Evolutionary conservation across 1,140 invertebrate species (phyloP).

Genomic region (Diorhabda carinulata): DNA sequence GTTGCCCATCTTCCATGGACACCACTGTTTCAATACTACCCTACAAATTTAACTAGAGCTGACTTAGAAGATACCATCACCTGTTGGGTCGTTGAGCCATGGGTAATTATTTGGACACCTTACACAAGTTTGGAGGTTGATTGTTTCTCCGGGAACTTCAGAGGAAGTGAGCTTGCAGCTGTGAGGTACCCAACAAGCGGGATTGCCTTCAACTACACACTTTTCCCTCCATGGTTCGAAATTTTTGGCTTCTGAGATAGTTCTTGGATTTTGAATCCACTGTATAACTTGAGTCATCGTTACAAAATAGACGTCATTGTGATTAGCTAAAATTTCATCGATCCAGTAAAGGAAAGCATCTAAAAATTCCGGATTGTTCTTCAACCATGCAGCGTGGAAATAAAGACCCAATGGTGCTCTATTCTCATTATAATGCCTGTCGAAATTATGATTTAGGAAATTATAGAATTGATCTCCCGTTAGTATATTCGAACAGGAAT

Average conservation of each 20-base stretch:
- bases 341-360: constrained; percentile 94
- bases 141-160: constrained; percentile 87
- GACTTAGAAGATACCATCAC: constrained; percentile 68
- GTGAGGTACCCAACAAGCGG: constrained; percentile 82
- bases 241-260: constrained; percentile 78
- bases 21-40: constrained; percentile 28
- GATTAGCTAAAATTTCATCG: constrained; percentile 80
- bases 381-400: constrained; percentile 94
- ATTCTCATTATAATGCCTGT: constrained; percentile 92
- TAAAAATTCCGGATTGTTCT: constrained; percentile 89
- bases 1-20: constrained; percentile 23
- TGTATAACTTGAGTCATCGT: constrained; percentile 97
- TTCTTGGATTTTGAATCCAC: constrained; percentile 92
- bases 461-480: constrained; percentile 93
- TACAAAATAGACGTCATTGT: constrained; percentile 93
- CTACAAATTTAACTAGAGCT: constrained; percentile 25
- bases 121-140: constrained; percentile 89
- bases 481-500: constrained; percentile 91
- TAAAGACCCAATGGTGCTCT: constrained; percentile 89
- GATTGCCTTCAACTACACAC: constrained; percentile 74
- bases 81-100: constrained; percentile 89
- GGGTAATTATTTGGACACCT: constrained; percentile 92
- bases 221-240: constrained; percentile 94
- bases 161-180: constrained; percentile 87
- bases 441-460: constrained; percentile 94